Evolutionary conservation across 1,140 invertebrate genomes (phyloP), one percentile per base, ranked within the genome.

Genomic region (Himalopsyche phryganea): DNA sequence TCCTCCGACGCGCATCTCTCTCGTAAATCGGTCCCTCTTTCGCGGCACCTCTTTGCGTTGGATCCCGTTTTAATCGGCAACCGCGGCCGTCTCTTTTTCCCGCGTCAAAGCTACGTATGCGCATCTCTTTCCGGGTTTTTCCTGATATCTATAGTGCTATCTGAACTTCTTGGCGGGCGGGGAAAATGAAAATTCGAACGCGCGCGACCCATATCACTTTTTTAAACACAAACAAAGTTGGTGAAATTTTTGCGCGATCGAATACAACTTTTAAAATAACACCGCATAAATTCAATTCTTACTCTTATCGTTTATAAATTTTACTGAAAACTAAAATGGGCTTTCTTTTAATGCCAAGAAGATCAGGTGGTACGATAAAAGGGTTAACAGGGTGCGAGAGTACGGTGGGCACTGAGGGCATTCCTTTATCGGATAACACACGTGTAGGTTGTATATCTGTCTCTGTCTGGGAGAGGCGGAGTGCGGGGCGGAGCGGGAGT

Each of bases 11-110:
- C 72, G 68, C 13, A 13, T 71, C 68, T 67, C 69, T 69, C 71
- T 68, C 70, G 70, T 70, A 71, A 67, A 68, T 70, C 69, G 71
- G 71, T 73, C 74, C 69, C 74, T 65, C 67, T 72, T 69, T 35
- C 67, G 51, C 51, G 58, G 23, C 47, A 33, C 41, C 50, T 46
- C 42, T 48, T 48, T 48, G 42, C 42, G 42, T 45, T 45, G 45
- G 47, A 45, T 57, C 49, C 48, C 50, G 49, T 52, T 59, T 59
- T 59, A 52, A 59, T 52, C 54, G 38, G 50, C 54, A 44, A 11
- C 20, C 20, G 28, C 46, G 28, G 48, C 47, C 50, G 49, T 50
- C 61, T 46, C 53, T 49, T 47, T 56, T 55, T 48, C 33, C 23
- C 44, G 23, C 40, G 11, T 47, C n/a, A n/a, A 20, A 15, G 23